Percentiles rank a stretch among this genome's conserved stretches.
Evolutionary conservation across 2,113 vertebrate species (phyloP).

Genomic region (Brevimyrus niger): DNA sequence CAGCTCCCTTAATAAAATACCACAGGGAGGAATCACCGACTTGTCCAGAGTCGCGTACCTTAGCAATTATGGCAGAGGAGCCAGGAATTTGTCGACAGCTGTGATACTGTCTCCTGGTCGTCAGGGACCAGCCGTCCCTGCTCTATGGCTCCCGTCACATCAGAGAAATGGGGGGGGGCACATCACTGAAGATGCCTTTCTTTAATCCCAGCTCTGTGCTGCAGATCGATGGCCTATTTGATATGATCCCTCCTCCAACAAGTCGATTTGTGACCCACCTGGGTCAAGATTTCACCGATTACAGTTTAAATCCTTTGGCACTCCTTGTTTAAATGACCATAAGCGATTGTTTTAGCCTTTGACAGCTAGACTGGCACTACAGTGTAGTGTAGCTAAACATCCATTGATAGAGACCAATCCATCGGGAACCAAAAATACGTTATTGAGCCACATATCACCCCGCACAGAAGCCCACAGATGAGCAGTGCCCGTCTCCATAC

Average conservation of each 20-base stretch:
- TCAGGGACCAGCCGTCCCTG: constrained; percentile 36
- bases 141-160: constrained; percentile 22
- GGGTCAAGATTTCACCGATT: constrained; percentile 20
- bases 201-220: constrained; percentile 40
- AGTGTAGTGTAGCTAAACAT: neutral
- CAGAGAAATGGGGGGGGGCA: constrained; percentile 30
- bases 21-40: constrained; percentile 49
- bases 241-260: constrained; percentile 27
- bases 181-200: constrained; percentile 48
- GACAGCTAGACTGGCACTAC: neutral
- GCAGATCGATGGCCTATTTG: constrained; percentile 33
- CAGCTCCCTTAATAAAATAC: constrained; percentile 37
- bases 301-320: neutral
- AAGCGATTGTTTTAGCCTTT: constrained; percentile 1
- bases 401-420: neutral
- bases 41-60: constrained; percentile 48
- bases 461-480: neutral
- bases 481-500: neutral
- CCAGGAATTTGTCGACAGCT: constrained; percentile 17
- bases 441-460: neutral
- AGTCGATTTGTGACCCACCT: constrained; percentile 33
- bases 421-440: neutral
- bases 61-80: constrained; percentile 45
- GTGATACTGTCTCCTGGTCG: constrained; percentile 48
- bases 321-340: neutral